Percentiles rank a stretch among this genome's conserved stretches.
These are phyloP conservation scores for Xestoiulus laeticollis DNA, from an alignment of 2,888 invertebrate genomes.

Conservation along the genomic window DNA sequence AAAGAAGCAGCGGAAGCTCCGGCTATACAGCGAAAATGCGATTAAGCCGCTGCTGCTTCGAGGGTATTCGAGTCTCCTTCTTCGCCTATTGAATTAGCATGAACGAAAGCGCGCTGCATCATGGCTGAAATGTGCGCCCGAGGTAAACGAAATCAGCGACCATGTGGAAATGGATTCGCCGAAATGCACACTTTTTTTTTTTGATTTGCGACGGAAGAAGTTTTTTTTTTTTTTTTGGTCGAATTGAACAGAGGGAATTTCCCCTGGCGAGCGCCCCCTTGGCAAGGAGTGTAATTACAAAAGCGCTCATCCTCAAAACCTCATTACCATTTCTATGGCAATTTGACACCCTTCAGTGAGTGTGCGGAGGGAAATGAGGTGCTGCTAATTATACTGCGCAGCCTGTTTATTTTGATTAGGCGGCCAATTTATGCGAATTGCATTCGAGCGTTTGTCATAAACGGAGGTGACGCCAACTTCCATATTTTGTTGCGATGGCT, in stretches of 20 bases:
- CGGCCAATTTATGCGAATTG: constrained; percentile 53
- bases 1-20: constrained; percentile 48
- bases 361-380: constrained; percentile 53
- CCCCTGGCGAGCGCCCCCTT: not conserved
- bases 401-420: constrained; percentile 57
- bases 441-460: constrained; percentile 35
- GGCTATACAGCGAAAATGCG: not conserved
- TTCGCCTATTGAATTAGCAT: constrained; percentile 53
- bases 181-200: not conserved
- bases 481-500: not conserved
- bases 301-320: constrained; percentile 53
- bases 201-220: not conserved
- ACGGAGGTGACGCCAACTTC: constrained; percentile 10
- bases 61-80: constrained; percentile 41
- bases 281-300: constrained; percentile 46
- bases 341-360: constrained; percentile 53
- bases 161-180: constrained; percentile 47
- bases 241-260: not conserved
- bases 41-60: constrained; percentile 13
- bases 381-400: constrained; percentile 57
- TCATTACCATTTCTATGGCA: constrained; percentile 52
- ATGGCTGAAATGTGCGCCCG: constrained; percentile 41
- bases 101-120: constrained; percentile 51
- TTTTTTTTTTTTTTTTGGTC: not conserved
- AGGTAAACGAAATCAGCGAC: constrained; percentile 52